Percentiles rank a stretch among this genome's conserved stretches.
Evolutionary conservation across 2,797 vertebrate species (phyloP).

Genomic region (Anguilla anguilla): DNA sequence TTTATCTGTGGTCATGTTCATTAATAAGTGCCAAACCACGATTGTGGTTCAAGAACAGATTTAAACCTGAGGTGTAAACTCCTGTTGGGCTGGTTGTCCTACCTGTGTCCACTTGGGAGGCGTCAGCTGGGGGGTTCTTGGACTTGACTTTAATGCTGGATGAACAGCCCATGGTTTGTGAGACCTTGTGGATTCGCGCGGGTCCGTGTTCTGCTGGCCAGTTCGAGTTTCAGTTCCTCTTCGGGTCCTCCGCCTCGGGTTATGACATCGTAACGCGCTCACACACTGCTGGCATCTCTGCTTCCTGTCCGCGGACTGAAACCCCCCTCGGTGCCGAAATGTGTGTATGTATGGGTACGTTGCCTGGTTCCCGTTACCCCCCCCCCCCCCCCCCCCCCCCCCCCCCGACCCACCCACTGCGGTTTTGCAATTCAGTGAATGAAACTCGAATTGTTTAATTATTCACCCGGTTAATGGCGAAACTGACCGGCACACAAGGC

Average conservation of each 20-base stretch:
- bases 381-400: not conserved
- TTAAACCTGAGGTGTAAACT: too few relatives aligned
- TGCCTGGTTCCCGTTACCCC: not conserved
- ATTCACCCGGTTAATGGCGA: conserved; percentile 29
- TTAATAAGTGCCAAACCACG: too few relatives aligned
- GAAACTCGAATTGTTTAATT: conserved; percentile 23
- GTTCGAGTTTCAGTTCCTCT: not conserved
- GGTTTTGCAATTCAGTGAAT: not conserved
- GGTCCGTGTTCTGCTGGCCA: not conserved
- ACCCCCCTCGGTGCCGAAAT: not conserved
- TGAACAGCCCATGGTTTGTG: conserved; percentile 27
- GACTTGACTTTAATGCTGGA: conserved; percentile 21
- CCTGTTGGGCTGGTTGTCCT: not conserved
- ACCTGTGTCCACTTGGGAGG: conserved; percentile 13
- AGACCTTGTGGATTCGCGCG: too few relatives aligned
- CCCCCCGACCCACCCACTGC: not conserved
- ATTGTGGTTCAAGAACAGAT: too few relatives aligned
- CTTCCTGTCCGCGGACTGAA: not conserved
- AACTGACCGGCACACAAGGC: not conserved
- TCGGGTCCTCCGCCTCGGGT: not conserved
- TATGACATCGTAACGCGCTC: not conserved
- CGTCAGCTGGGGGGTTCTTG: not conserved
- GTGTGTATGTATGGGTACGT: not conserved
- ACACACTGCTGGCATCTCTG: not conserved
- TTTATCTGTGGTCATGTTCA: too few relatives aligned